These are phyloP conservation scores for Linurgus olivaceus DNA, from an alignment of 2,797 vertebrate genomes.

Conservation along the genomic window DNA sequence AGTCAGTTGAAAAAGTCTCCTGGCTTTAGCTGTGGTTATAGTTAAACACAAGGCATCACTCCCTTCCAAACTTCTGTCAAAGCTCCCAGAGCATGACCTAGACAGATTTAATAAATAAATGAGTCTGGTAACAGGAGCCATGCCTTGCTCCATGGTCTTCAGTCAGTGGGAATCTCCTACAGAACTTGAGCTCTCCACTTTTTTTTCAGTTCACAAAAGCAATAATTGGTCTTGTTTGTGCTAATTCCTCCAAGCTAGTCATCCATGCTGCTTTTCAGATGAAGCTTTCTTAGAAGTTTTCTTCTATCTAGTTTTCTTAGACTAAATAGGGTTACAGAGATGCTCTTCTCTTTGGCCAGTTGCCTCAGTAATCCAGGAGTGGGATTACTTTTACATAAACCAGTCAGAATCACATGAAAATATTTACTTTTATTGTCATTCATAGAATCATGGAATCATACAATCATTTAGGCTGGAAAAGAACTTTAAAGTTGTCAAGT, in stretches of 20 bases:
- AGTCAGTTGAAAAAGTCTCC: not conserved
- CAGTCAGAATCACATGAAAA: not conserved
- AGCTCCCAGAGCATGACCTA: not conserved
- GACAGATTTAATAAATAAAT: not conserved
- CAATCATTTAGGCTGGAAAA: not conserved
- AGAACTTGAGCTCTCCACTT: rapidly evolving
- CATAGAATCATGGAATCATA: not conserved
- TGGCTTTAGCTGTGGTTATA: not conserved
- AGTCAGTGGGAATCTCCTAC: not conserved
- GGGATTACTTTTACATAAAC: not conserved
- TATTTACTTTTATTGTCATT: not conserved
- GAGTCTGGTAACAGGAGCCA: not conserved
- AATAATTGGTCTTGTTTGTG: not conserved
- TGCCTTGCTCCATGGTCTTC: not conserved
- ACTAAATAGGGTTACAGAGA: not conserved
- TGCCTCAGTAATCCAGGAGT: not conserved
- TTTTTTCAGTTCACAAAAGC: not conserved
- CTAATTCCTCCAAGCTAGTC: not conserved
- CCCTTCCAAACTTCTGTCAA: not conserved
- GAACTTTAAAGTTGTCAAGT: not conserved
- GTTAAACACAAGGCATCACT: not conserved
- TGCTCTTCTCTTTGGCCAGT: not conserved
- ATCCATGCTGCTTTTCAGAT: not conserved
- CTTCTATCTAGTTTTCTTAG: not conserved
- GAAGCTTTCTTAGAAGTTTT: not conserved